Percentiles rank a stretch among this genome's conserved stretches.
phyloP scores from a whole-genome alignment of 2,113 vertebrate genomes.

The Ciconia boyciana region DNA sequence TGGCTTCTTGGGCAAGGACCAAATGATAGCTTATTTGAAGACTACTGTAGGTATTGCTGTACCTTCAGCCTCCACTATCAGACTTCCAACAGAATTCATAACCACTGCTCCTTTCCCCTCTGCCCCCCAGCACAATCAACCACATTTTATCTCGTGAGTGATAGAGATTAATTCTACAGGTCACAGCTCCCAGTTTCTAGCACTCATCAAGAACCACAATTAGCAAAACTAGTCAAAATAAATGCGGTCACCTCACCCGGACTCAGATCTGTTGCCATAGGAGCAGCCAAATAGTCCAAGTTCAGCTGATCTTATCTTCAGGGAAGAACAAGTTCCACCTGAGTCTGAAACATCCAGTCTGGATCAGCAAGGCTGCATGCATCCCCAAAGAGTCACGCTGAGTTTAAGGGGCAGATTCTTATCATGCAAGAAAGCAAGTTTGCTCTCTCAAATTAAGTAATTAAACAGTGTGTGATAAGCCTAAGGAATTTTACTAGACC shows the following conservation, averaged over 20 bases:
- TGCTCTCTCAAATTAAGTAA: slow-evolving; percentile 39
- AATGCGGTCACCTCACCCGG: background rate
- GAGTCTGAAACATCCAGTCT: background rate
- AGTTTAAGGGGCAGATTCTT: slow-evolving; percentile 9
- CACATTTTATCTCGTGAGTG: background rate
- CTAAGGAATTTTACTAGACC: background rate
- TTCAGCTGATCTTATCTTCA: slow-evolving; percentile 38
- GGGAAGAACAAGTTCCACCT: slow-evolving; percentile 20
- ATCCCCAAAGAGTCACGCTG: background rate
- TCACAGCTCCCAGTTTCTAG: background rate
- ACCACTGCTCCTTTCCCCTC: background rate
- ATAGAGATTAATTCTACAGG: background rate
- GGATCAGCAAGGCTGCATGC: background rate
- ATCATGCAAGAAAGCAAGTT: slow-evolving; percentile 30
- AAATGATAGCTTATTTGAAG: background rate
- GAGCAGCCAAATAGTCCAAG: slow-evolving; percentile 7
- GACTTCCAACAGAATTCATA: background rate
- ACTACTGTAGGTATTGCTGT: background rate
- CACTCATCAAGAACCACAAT: background rate
- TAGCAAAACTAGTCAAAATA: slow-evolving; percentile 13
- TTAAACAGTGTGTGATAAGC: background rate
- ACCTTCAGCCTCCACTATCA: background rate
- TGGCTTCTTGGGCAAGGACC: background rate
- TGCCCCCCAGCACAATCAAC: background rate
- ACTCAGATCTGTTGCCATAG: background rate